Evolutionary conservation across 1,140 invertebrate genomes (phyloP).

Genomic region (Tetramorium alpestre): DNA sequence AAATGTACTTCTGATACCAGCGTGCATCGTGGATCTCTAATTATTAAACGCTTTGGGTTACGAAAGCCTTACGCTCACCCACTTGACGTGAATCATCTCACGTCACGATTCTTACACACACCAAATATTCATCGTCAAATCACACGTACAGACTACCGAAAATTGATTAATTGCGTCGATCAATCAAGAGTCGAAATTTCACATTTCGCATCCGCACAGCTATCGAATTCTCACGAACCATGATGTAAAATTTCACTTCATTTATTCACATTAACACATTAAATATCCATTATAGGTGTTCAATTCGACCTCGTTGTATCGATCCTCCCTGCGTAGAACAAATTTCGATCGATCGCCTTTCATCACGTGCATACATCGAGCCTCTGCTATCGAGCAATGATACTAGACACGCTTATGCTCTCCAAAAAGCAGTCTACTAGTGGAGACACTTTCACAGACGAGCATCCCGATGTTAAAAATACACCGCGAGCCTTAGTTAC

Average conservation of each 20-base stretch:
- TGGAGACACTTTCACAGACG: constrained; percentile 68
- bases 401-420: constrained; percentile 34
- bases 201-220: background rate
- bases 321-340: background rate
- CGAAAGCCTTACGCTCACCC: background rate
- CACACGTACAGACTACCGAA: background rate
- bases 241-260: constrained; percentile 16
- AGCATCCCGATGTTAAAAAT: constrained; percentile 66
- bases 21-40: constrained; percentile 75
- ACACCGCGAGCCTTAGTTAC: constrained; percentile 51
- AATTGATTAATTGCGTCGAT: background rate
- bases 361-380: constrained; percentile 29
- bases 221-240: background rate
- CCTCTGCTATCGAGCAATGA: constrained; percentile 19
- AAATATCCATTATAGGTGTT: background rate
- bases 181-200: background rate
- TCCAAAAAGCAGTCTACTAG: constrained; percentile 53
- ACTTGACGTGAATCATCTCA: background rate
- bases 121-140: constrained; percentile 11
- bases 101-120: background rate
- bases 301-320: background rate
- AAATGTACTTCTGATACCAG: constrained; percentile 81
- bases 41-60: background rate
- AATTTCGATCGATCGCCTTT: background rate
- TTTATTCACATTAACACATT: constrained; percentile 23